Conservation (phyloP, 2,888 invertebrate species). For the Bimastos eiseni region DNA sequence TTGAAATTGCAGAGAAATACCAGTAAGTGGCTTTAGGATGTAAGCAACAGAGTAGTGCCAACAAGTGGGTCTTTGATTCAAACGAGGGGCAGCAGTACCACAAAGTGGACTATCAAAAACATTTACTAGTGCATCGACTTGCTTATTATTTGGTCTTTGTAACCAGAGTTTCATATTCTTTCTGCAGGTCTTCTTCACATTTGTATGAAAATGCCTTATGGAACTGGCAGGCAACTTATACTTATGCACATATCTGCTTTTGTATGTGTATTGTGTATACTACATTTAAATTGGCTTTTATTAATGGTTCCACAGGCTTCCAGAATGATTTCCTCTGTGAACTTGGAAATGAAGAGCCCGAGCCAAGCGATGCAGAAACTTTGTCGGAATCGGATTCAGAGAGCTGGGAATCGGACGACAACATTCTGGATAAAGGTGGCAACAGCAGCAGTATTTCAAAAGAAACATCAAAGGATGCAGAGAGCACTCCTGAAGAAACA, state of each 20-base stretch:
- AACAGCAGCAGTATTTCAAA: not conserved
- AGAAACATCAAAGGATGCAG: not conserved
- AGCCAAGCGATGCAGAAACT: slow-evolving; percentile 19
- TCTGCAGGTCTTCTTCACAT: too few species aligned
- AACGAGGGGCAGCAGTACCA: not conserved
- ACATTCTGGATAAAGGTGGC: not conserved
- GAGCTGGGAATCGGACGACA: not conserved
- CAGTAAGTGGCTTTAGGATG: too few species aligned
- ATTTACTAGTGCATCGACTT: not conserved
- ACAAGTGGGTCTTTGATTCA: too few species aligned
- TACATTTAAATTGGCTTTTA: not conserved
- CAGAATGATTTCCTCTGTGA: not conserved
- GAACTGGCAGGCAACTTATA: not conserved
- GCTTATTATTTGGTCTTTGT: not conserved
- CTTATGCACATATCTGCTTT: not conserved
- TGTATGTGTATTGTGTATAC: not conserved
- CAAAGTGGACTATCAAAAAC: not conserved
- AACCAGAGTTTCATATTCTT: not conserved
- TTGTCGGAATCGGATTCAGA: not conserved
- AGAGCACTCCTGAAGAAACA: not conserved
- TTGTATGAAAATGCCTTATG: not conserved
- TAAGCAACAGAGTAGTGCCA: too few species aligned
- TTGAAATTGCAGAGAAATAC: too few species aligned
- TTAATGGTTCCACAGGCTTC: not conserved
- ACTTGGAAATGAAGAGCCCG: not conserved